phyloP scores from a whole-genome alignment of 2,888 invertebrate genomes.

The Zonitis immaculata region DNA sequence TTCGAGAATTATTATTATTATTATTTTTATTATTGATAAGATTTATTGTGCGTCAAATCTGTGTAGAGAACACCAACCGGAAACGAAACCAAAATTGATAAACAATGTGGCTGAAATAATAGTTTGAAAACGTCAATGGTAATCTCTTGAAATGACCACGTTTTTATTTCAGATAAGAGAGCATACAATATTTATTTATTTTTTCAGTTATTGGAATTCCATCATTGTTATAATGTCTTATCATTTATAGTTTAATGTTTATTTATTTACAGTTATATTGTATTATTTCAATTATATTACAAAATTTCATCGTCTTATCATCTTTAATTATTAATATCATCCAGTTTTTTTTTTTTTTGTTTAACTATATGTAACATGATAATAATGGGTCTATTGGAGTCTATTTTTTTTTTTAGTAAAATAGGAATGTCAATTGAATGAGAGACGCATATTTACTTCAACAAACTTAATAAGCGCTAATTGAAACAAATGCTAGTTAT shows the following conservation, averaged over 20 bases:
- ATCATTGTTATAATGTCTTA: no score
- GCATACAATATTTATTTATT: no score
- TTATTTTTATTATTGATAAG: no score
- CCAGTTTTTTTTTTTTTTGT: no score
- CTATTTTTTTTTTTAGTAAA: conserved; percentile 19
- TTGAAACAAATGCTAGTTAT: conserved; percentile 29
- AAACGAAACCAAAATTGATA: conserved; percentile 25
- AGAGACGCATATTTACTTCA: conserved; percentile 16
- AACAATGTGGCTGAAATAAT: conserved; percentile 26
- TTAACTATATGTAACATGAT: no score
- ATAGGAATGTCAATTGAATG: conserved; percentile 26
- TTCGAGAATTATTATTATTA: neutral
- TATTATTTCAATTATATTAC: no score
- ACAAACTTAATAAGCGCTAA: conserved; percentile 28
- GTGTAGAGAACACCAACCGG: conserved; percentile 19
- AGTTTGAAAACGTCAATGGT: conserved; percentile 26
- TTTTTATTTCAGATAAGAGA: conserved; percentile 13
- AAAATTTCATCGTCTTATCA: no score
- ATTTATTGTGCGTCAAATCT: neutral
- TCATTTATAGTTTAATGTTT: no score
- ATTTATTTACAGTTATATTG: no score
- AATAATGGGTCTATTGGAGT: no score
- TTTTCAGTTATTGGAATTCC: no score
- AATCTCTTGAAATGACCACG: conserved; percentile 15
- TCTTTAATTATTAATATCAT: no score